Base-by-base conservation (phyloP, 2,888 invertebrate genomes). In the Acronicta alni region DNA sequence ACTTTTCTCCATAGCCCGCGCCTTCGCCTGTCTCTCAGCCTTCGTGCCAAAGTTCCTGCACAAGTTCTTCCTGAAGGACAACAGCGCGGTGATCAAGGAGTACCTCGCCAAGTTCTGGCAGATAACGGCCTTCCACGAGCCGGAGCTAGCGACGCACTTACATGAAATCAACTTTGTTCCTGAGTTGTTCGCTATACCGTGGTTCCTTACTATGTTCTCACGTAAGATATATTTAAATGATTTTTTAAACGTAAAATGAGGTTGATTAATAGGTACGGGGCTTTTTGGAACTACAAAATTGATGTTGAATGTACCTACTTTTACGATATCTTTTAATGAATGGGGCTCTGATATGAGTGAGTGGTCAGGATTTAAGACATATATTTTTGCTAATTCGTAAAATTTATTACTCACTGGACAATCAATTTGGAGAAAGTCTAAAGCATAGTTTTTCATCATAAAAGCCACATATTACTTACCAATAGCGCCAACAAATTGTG, bases 171-270 rank as follows among this genome's bases (percentile, higher is more conserved):
- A 97, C 83, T 99, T 99, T 87, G 98, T 97, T 75, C 99, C 99
- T 0, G 99, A 99, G 90, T 95, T 99, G 15, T 99, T 99, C 91
- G 99, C 99, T 17, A 99, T 99, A 88, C 99, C 99, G 0, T 99
- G 99, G 99, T 99, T 99, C 88, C 95, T 99, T 35, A 99, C 99
- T 7, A 99, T 99, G 98, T 99, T 99, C 93, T 99, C 99, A 58
- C 99, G 99, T 99, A 93, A 96, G 97, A 96, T 26, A 5, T 37
- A 9, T 9, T 35, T n/a, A n/a, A n/a, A 18, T 37, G 17, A n/a
- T 39, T 30, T 23, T 4, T 23, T 23, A 23, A 23, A 23, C 1
- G 1, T 23, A 23, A 7, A 23, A 4, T 23, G 1, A 20, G 2
- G n/a, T n/a, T n/a, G n/a, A n/a, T n/a, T n/a, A n/a, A n/a, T n/a